Percentiles rank a stretch among this genome's conserved stretches.
Conservation (phyloP, 2,113 vertebrate genomes). For the Cnemophilus loriae region DNA sequence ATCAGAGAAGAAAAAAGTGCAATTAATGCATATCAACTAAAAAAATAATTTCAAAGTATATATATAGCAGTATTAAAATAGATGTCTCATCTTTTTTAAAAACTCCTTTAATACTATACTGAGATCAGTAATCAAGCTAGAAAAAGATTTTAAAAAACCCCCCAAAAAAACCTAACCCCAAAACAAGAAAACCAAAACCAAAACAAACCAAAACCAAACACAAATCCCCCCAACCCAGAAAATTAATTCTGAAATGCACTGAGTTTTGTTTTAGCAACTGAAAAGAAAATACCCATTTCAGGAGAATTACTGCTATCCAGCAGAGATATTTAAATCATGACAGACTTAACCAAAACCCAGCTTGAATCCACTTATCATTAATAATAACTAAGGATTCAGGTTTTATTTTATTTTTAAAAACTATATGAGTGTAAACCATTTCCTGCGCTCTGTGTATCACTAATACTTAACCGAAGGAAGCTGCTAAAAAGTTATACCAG, state of each 20-base stretch:
- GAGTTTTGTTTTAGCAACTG: neutral
- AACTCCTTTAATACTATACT: neutral
- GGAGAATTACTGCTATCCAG: neutral
- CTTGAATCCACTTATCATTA: neutral
- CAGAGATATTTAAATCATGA: neutral
- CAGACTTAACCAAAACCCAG: neutral
- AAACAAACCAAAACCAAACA: neutral
- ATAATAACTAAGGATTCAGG: neutral
- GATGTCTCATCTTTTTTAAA: neutral
- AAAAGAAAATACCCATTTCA: neutral
- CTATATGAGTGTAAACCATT: neutral
- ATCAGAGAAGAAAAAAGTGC: neutral
- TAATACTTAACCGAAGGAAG: neutral
- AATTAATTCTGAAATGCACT: neutral
- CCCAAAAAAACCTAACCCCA: neutral
- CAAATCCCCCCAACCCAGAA: neutral
- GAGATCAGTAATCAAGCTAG: neutral
- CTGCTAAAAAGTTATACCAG: neutral
- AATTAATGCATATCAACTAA: neutral
- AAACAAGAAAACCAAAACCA: neutral
- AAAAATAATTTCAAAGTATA: neutral
- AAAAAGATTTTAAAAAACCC: neutral
- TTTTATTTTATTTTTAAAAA: neutral
- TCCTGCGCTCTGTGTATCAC: neutral
- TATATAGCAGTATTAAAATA: neutral